A percentile compares a stretch with the other conserved stretches of the same genome.
Evolutionary conservation across 2,888 invertebrate species (phyloP).

Genomic region (Phortica magna): DNA sequence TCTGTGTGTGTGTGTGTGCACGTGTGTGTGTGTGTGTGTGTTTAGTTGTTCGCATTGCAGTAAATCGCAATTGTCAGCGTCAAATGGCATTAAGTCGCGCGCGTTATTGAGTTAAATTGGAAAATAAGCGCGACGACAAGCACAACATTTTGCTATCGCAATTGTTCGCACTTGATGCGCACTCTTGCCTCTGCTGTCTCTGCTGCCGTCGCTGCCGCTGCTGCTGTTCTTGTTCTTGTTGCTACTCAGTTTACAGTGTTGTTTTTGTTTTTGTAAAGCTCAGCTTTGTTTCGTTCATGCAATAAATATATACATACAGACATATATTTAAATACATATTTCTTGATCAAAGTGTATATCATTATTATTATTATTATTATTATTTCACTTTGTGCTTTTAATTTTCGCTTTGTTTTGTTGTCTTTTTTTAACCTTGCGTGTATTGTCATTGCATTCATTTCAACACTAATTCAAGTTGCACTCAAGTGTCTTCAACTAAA

Average conservation of each 20-base stretch:
- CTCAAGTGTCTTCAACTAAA: too few species aligned
- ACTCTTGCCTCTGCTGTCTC: background rate
- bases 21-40: constrained; percentile 17
- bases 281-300: background rate
- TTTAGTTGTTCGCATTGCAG: constrained; percentile 31
- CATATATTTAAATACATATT: background rate
- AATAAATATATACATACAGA: background rate
- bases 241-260: background rate
- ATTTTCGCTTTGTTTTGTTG: too few species aligned
- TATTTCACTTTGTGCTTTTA: background rate
- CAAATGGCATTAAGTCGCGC: constrained; percentile 70
- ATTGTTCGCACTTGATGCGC: constrained; percentile 55
- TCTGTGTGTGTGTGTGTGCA: background rate
- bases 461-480: too few species aligned
- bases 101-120: constrained; percentile 74
- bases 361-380: constrained; percentile 7
- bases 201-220: background rate
- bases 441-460: too few species aligned
- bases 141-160: constrained; percentile 58
- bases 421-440: too few species aligned
- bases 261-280: background rate
- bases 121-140: constrained; percentile 70
- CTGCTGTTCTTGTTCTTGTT: background rate
- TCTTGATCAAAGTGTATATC: background rate
- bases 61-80: constrained; percentile 67